phyloP scores from a whole-genome alignment of 2,888 invertebrate genomes.

The Lasioglossum villosulum region DNA sequence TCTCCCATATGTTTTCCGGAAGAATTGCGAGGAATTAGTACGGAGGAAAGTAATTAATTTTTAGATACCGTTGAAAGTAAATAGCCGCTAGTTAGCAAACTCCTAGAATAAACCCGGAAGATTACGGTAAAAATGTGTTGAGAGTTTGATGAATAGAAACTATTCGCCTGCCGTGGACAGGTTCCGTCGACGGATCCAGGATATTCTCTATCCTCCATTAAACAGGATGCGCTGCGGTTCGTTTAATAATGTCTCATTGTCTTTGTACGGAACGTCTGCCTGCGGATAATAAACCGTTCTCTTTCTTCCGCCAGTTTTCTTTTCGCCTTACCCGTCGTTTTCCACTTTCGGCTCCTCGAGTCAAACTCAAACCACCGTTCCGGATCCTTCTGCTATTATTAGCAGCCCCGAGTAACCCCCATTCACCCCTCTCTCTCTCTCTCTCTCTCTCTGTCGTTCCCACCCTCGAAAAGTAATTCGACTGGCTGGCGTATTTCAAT shows the following conservation, averaged over 20 bases:
- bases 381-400: constrained; percentile 53
- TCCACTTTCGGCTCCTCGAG: constrained; percentile 51
- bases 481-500: constrained; percentile 53
- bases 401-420: constrained; percentile 30
- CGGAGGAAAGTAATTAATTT: background rate
- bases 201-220: constrained; percentile 35
- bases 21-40: background rate
- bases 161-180: constrained; percentile 1
- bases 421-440: background rate
- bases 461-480: constrained; percentile 52
- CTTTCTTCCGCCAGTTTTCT: constrained; percentile 31
- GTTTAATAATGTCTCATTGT: constrained; percentile 69
- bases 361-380: constrained; percentile 46
- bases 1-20: background rate
- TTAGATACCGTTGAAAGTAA: background rate
- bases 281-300: constrained; percentile 63
- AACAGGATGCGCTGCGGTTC: constrained; percentile 40
- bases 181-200: background rate
- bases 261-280: constrained; percentile 54
- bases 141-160: background rate
- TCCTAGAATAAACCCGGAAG: background rate
- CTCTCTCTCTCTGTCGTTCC: background rate
- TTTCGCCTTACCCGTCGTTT: constrained; percentile 33
- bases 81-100: background rate
- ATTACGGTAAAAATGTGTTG: background rate